phyloP scores from a whole-genome alignment of 2,113 vertebrate species.

The Sceloporus tristichus region DNA sequence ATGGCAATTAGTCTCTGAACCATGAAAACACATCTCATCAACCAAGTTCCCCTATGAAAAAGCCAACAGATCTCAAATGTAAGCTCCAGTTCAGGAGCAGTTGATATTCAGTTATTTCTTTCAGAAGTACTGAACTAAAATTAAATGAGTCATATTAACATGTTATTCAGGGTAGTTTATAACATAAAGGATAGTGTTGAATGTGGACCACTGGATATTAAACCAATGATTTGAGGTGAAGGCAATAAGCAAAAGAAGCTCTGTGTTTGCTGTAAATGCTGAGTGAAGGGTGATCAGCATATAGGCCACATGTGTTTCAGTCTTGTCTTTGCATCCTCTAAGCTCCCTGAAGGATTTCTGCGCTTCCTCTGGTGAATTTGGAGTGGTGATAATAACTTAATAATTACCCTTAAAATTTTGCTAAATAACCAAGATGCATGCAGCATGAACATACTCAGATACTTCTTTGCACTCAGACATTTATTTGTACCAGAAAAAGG shows the following conservation, averaged over 20 bases:
- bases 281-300: not conserved
- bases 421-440: not conserved
- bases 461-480: not conserved
- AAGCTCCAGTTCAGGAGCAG: not conserved
- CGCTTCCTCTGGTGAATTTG: not conserved
- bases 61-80: not conserved
- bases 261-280: not conserved
- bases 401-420: not conserved
- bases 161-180: not conserved
- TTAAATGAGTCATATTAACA: not conserved
- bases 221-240: not conserved
- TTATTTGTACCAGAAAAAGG: not conserved
- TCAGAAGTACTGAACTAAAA: not conserved
- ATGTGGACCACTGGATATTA: not conserved
- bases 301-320: too few relatives aligned
- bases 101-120: not conserved
- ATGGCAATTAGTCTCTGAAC: conserved; percentile 27
- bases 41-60: not conserved
- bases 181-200: not conserved
- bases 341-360: not conserved
- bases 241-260: not conserved
- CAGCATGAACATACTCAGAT: not conserved
- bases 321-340: too few relatives aligned
- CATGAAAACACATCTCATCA: conserved; percentile 6
- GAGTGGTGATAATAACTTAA: too few relatives aligned